Conservation (phyloP, 2,113 vertebrate genomes). For the Otus sunia region DNA sequence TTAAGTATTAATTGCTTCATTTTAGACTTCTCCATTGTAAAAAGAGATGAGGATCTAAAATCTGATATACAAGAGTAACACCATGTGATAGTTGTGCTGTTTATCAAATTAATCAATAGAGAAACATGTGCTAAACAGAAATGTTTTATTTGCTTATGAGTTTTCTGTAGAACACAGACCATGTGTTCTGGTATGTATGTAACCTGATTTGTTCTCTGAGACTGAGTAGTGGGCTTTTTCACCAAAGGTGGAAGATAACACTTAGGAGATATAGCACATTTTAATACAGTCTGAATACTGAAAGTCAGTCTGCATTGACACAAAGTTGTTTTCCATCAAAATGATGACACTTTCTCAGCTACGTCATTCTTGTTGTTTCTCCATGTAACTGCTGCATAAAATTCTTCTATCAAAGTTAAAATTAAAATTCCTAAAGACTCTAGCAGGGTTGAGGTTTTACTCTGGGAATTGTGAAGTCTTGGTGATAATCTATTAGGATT, state of each 20-base stretch:
- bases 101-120: not conserved
- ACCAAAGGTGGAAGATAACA: not conserved
- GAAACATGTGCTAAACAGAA: not conserved
- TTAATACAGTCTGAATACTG: not conserved
- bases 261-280: not conserved
- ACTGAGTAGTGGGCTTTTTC: not conserved
- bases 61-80: not conserved
- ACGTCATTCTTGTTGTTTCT: not conserved
- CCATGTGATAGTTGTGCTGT: not conserved
- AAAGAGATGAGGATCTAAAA: not conserved
- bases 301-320: not conserved
- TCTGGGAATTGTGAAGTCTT: not conserved
- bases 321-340: not conserved
- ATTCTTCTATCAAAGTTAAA: not conserved
- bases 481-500: not conserved
- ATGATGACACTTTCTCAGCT: not conserved
- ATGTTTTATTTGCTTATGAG: not conserved
- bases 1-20: not conserved
- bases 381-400: not conserved
- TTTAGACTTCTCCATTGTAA: not conserved
- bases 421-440: not conserved
- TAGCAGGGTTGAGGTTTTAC: not conserved
- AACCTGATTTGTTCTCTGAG: not conserved
- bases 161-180: not conserved
- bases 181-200: too few species aligned